Evolutionary conservation across 2,888 invertebrate species (phyloP).

Genomic region (Polyommatus iphigenia): DNA sequence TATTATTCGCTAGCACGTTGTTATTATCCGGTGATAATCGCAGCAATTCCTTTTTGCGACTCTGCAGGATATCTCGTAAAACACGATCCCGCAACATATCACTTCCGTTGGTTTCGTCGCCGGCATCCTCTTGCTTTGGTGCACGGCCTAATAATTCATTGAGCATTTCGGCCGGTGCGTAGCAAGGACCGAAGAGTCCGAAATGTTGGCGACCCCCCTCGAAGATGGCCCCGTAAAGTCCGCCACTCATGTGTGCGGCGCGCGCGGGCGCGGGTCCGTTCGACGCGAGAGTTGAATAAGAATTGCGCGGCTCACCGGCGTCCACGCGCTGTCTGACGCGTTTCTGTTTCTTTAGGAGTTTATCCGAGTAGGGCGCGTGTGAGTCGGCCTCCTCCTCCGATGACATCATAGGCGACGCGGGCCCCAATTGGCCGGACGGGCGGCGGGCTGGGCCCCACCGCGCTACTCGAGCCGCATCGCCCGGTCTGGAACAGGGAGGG

Average conservation of each 20-base stretch:
- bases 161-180: constrained; percentile 94
- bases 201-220: constrained; percentile 89
- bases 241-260: constrained; percentile 91
- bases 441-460: constrained; percentile 80
- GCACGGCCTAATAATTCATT: constrained; percentile 93
- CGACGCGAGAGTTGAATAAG: constrained; percentile 85
- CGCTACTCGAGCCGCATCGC: constrained; percentile 76
- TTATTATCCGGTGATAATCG: constrained; percentile 82
- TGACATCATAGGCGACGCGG: constrained; percentile 95
- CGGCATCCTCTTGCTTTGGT: constrained; percentile 84
- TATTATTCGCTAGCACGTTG: constrained; percentile 79
- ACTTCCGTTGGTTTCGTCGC: constrained; percentile 75
- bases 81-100: constrained; percentile 88
- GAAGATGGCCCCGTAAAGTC: constrained; percentile 93
- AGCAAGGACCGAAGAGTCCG: constrained; percentile 91
- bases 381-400: constrained; percentile 97
- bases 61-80: constrained; percentile 94
- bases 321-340: constrained; percentile 97
- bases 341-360: constrained; percentile 95
- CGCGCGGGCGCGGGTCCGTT: constrained; percentile 78
- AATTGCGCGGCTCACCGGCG: constrained; percentile 97
- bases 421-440: constrained; percentile 89
- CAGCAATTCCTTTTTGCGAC: constrained; percentile 90
- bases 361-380: constrained; percentile 96
- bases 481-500: constrained; percentile 77